phyloP scores from a whole-genome alignment of 2,888 invertebrate species.

The Cantharis rustica region DNA sequence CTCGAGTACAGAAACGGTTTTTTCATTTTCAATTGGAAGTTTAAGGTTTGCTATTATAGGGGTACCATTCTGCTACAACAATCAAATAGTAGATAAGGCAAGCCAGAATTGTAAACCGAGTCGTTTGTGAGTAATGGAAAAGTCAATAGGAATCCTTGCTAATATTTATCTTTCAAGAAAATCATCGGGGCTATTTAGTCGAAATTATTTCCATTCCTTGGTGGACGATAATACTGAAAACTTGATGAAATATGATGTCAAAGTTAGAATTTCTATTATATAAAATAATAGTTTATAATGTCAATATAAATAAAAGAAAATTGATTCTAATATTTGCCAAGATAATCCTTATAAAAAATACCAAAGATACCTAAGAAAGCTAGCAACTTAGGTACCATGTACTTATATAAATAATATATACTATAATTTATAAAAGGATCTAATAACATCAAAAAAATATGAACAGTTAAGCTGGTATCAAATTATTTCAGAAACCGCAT shows the following conservation, averaged over 20 bases:
- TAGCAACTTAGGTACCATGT: neutral
- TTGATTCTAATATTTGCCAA: neutral
- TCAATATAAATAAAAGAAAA: neutral
- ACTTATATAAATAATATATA: neutral
- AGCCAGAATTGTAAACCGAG: neutral
- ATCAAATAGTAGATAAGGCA: neutral
- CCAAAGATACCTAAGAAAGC: neutral
- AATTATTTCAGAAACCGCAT: neutral
- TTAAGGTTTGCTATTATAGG: neutral
- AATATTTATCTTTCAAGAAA: neutral
- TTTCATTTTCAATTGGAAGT: neutral
- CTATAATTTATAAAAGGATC: neutral
- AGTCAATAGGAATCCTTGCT: neutral
- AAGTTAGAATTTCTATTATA: neutral
- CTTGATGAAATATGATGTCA: neutral
- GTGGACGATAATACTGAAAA: neutral
- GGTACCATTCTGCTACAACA: neutral
- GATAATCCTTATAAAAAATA: neutral
- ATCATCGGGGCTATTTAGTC: neutral
- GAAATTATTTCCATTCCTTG: neutral
- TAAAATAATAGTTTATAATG: neutral
- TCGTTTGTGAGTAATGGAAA: neutral
- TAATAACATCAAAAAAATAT: neutral
- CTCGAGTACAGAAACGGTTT: neutral
- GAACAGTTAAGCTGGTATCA: neutral